These are phyloP conservation scores for Rafetus swinhoei DNA, from an alignment of 2,113 vertebrate species.

Conservation along the genomic window DNA sequence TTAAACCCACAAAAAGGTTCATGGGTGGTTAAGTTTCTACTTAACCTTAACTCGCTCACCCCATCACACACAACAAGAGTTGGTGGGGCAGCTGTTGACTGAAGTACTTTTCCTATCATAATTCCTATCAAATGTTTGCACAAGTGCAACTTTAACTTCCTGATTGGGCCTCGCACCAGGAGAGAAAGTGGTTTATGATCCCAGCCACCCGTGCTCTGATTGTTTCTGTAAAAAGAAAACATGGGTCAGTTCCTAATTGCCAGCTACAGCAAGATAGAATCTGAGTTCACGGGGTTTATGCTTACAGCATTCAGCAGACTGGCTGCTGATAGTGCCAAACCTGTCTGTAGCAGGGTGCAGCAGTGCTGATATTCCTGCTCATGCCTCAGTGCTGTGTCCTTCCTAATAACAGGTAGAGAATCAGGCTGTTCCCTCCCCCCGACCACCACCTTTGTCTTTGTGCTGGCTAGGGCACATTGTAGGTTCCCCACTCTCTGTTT, in stretches of 20 bases:
- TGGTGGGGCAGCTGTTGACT: neutral
- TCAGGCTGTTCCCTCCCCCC: neutral
- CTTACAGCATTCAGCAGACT: neutral
- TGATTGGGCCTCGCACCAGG: neutral
- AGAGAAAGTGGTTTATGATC: neutral
- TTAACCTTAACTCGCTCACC: neutral
- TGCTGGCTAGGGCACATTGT: neutral
- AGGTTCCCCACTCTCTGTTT: neutral
- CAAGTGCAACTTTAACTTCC: neutral
- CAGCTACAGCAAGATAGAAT: neutral
- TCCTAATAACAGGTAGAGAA: neutral
- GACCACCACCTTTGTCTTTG: neutral
- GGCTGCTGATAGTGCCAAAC: neutral
- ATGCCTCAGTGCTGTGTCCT: neutral
- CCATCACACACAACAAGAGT: fast-evolving
- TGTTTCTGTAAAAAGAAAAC: neutral
- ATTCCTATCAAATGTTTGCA: neutral
- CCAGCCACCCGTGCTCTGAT: neutral
- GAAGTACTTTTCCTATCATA: neutral
- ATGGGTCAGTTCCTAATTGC: neutral
- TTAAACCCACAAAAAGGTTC: neutral
- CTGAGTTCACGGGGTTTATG: neutral
- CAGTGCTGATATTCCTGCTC: neutral
- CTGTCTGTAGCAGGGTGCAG: neutral
- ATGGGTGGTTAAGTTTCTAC: fast-evolving